A percentile compares a stretch with the other conserved stretches of the same genome.
These are phyloP conservation scores for Garrulus glandarius DNA, from an alignment of 2,797 vertebrate genomes.

Conservation along the genomic window DNA sequence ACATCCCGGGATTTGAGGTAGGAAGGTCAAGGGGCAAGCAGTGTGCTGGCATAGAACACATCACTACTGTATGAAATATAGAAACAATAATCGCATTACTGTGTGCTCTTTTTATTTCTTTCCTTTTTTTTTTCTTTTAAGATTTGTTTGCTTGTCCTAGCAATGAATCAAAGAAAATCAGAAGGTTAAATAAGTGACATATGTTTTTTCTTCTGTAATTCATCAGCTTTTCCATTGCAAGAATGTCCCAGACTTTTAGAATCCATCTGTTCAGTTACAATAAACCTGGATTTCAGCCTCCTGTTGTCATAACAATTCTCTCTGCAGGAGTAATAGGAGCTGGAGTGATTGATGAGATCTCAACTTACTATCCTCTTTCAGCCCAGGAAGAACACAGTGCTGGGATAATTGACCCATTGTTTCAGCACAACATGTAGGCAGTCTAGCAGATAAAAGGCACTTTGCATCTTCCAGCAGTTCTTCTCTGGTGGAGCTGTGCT, in stretches of 20 bases:
- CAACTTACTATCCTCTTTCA: not conserved
- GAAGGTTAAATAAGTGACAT: constrained; percentile 14
- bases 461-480: not conserved
- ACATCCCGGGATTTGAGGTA: not conserved
- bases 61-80: not conserved
- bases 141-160: constrained; percentile 2
- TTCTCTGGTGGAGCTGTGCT: not conserved
- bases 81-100: not conserved
- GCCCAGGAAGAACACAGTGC: not conserved
- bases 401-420: constrained; percentile 21
- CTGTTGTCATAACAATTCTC: constrained; percentile 32
- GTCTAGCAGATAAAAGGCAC: not conserved
- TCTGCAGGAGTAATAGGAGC: constrained; percentile 2
- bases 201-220: constrained; percentile 26
- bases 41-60: not conserved
- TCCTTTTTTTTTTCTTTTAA: not conserved
- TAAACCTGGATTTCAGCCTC: constrained; percentile 26
- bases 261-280: constrained; percentile 27
- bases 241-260: not conserved
- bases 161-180: constrained; percentile 27
- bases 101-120: not conserved
- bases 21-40: not conserved
- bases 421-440: not conserved
- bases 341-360: constrained; percentile 41
- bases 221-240: constrained; percentile 35